Percentiles rank a stretch among this genome's conserved stretches.
Evolutionary conservation across 2,888 invertebrate genomes (phyloP).

Genomic region (Sinodicranocentrus sp.): DNA sequence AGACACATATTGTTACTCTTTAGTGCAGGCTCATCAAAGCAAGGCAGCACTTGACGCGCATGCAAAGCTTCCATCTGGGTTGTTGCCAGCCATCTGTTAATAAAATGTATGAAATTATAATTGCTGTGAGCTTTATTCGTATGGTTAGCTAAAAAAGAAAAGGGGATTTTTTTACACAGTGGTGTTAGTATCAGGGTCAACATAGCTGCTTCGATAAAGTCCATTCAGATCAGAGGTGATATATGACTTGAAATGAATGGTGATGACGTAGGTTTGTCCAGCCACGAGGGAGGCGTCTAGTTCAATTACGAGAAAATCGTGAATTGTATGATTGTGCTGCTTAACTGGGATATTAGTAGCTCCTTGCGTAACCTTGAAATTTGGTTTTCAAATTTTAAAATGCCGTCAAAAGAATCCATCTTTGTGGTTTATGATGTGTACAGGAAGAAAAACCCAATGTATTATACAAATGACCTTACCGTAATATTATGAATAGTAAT

Average conservation of each 20-base stretch:
- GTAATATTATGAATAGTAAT: constrained; percentile 31
- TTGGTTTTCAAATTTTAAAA: no score
- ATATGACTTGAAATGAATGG: constrained; percentile 58
- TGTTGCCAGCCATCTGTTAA: constrained; percentile 68
- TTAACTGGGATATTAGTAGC: constrained; percentile 6
- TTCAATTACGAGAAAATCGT: constrained; percentile 45
- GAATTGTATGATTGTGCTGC: not conserved
- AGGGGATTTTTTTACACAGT: constrained; percentile 47
- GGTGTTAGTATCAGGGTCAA: constrained; percentile 48
- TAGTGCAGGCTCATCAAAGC: constrained; percentile 70
- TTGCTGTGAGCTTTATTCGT: no score
- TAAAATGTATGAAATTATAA: not conserved
- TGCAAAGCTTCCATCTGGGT: constrained; percentile 72
- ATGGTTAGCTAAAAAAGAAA: not conserved
- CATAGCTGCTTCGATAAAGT: constrained; percentile 69
- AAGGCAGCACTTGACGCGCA: constrained; percentile 69
- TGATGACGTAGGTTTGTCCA: constrained; percentile 55
- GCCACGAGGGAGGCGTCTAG: constrained; percentile 19
- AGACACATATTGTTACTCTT: constrained; percentile 46
- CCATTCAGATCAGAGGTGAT: constrained; percentile 67
- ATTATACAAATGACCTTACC: constrained; percentile 34
- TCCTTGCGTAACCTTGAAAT: constrained; percentile 33
- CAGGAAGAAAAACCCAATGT: no score
- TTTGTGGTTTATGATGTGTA: no score
- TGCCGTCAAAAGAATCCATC: no score